phyloP scores from a whole-genome alignment of 2,113 vertebrate species.

The Muntiacus reevesi region DNA sequence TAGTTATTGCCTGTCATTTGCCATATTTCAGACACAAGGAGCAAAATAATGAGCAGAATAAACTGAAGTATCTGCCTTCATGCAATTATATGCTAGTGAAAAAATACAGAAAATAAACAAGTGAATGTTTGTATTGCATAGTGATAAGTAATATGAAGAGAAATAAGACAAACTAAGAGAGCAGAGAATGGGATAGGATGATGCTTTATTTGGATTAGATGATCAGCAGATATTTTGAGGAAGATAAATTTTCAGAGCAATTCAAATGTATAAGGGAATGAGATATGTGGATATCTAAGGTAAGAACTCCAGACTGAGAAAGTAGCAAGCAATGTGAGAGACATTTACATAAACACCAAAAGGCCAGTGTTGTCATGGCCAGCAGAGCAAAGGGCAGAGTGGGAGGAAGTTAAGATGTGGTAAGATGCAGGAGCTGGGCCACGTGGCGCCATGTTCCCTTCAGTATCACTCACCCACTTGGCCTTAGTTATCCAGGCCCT shows the following conservation, averaged over 20 bases:
- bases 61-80: not conserved
- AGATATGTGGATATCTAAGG: not conserved
- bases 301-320: not conserved
- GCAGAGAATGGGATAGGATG: not conserved
- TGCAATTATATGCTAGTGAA: not conserved
- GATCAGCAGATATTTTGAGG: not conserved
- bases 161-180: not conserved
- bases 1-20: not conserved
- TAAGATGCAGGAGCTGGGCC: rapidly evolving
- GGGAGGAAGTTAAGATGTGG: not conserved
- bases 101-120: not conserved
- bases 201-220: not conserved
- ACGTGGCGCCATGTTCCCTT: rapidly evolving
- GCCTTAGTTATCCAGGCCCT: too few relatives aligned
- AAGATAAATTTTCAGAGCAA: not conserved
- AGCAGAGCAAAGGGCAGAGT: not conserved
- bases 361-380: not conserved
- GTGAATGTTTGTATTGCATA: not conserved
- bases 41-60: not conserved
- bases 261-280: not conserved
- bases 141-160: not conserved
- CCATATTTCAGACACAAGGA: not conserved
- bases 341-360: not conserved
- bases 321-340: not conserved
- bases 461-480: not conserved